Evolutionary conservation across 2,888 invertebrate species (phyloP).

Genomic region (Linnaemya vulpina): DNA sequence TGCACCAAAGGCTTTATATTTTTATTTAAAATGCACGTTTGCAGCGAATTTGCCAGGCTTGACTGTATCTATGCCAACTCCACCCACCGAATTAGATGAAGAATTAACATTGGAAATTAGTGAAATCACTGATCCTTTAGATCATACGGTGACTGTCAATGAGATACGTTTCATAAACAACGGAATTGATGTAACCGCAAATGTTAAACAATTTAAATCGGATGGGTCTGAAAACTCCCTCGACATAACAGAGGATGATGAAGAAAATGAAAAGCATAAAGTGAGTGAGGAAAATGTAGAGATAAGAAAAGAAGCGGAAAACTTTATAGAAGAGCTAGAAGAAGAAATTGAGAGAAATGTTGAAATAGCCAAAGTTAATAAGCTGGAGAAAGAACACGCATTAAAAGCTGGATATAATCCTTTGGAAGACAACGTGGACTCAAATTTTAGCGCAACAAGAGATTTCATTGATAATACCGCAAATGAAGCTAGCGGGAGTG

Average conservation of each 20-base stretch:
- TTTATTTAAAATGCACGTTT: slow-evolving; percentile 4
- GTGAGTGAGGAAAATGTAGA: slow-evolving; percentile 73
- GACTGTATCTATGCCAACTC: slow-evolving; percentile 75
- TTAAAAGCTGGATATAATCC: slow-evolving; percentile 44
- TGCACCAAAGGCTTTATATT: too few species aligned
- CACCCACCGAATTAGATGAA: slow-evolving; percentile 81
- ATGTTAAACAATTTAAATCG: slow-evolving; percentile 76
- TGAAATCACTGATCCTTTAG: slow-evolving; percentile 78
- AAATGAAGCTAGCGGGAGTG: slow-evolving; percentile 48
- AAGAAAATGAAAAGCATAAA: slow-evolving; percentile 66
- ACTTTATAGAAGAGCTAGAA: slow-evolving; percentile 58
- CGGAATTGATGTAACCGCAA: slow-evolving; percentile 82
- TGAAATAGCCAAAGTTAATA: slow-evolving; percentile 17
- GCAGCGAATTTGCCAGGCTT: slow-evolving; percentile 63
- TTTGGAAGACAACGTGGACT: slow-evolving; percentile 53
- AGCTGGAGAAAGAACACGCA: slow-evolving; percentile 18
- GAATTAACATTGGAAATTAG: slow-evolving; percentile 80
- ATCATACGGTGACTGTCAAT: slow-evolving; percentile 79
- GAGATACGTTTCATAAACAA: slow-evolving; percentile 83
- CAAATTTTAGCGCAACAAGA: slow-evolving; percentile 47
- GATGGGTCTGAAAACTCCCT: slow-evolving; percentile 72
- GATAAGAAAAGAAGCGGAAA: slow-evolving; percentile 68
- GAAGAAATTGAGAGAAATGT: slow-evolving; percentile 67
- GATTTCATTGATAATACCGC: slow-evolving; percentile 46
- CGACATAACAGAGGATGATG: slow-evolving; percentile 69